phyloP scores from a whole-genome alignment of 2,113 vertebrate genomes.

The Athene cunicularia region DNA sequence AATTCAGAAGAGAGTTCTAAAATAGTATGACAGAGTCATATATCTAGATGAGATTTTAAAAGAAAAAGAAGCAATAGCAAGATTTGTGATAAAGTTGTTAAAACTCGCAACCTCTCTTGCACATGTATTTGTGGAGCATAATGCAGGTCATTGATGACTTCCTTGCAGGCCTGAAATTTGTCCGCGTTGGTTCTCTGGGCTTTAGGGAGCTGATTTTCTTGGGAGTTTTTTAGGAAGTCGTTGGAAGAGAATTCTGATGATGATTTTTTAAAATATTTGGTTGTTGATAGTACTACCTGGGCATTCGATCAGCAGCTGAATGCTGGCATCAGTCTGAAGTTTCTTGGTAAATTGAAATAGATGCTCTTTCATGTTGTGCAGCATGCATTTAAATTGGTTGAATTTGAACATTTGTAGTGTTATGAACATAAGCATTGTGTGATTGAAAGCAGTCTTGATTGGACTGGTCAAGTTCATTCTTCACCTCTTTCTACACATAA shows the following conservation, averaged over 20 bases:
- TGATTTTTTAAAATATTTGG: neutral
- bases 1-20: neutral
- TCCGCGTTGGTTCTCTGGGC: neutral
- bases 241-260: neutral
- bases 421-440: neutral
- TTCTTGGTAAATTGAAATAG: neutral
- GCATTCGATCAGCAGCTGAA: neutral
- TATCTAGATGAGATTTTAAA: neutral
- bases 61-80: neutral
- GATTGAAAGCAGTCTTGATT: neutral
- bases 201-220: neutral
- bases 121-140: neutral
- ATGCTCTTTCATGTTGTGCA: neutral
- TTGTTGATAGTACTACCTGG: neutral
- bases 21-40: neutral
- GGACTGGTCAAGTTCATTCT: neutral
- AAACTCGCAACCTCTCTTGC: neutral
- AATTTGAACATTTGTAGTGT: neutral
- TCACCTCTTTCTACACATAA: neutral
- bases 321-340: neutral
- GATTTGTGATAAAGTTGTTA: neutral
- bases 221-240: neutral
- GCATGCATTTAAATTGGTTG: neutral
- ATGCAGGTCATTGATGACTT: neutral
- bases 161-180: neutral